These are phyloP conservation scores for Cheilosia urbana DNA, from an alignment of 2,888 invertebrate genomes.

Conservation along the genomic window DNA sequence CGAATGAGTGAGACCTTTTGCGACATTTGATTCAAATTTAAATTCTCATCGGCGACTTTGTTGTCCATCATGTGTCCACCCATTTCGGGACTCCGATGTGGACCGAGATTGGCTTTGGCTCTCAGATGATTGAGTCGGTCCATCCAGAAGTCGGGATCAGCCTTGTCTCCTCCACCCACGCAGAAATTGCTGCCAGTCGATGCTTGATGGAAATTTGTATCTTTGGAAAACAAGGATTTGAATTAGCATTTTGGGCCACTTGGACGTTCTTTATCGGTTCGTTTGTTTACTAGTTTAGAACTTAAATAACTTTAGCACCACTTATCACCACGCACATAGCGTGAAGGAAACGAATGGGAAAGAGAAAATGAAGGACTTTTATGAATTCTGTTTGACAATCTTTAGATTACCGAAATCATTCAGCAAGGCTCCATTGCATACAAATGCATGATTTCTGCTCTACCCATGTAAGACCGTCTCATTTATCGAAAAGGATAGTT, in stretches of 20 bases:
- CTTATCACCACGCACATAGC: too few relatives aligned
- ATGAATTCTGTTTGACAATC: too few relatives aligned
- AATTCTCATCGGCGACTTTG: conserved; percentile 83
- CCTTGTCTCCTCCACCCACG: conserved; percentile 76
- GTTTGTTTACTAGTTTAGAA: too few relatives aligned
- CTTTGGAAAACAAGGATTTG: conserved; percentile 48
- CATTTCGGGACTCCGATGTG: conserved; percentile 78
- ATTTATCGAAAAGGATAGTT: too few relatives aligned
- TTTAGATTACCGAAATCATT: too few relatives aligned
- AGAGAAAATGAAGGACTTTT: too few relatives aligned
- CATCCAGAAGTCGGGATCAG: conserved; percentile 83
- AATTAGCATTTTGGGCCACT: background rate
- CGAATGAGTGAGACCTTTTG: conserved; percentile 82
- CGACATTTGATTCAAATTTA: conserved; percentile 82
- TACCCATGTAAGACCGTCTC: too few relatives aligned
- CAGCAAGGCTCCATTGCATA: too few relatives aligned
- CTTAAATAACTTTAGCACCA: too few relatives aligned
- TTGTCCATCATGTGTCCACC: conserved; percentile 81
- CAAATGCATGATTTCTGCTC: too few relatives aligned
- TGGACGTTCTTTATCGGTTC: too few relatives aligned
- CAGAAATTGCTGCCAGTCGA: conserved; percentile 67
- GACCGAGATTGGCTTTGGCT: conserved; percentile 79
- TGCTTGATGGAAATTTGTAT: conserved; percentile 78
- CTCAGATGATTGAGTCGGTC: conserved; percentile 81
- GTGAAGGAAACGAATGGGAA: too few relatives aligned